A percentile compares a stretch with the other conserved stretches of the same genome.
Evolutionary conservation across 2,797 vertebrate genomes (phyloP).

Genomic region (Poeciliopsis turneri): DNA sequence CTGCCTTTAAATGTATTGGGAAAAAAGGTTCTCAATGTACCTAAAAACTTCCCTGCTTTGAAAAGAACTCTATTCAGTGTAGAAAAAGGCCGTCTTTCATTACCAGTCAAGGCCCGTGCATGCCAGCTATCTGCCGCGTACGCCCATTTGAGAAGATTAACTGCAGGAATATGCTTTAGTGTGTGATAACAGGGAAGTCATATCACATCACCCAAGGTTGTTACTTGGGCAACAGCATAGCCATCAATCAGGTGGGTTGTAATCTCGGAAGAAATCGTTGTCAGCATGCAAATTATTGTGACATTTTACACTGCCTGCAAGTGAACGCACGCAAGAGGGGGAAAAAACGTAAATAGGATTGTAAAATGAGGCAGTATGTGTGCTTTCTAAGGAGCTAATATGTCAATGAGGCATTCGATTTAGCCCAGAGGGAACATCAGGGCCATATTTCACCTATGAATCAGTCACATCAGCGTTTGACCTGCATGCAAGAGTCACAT

Average conservation of each 20-base stretch:
- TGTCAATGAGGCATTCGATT: constrained; percentile 11
- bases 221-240: constrained; percentile 74
- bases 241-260: constrained; percentile 76
- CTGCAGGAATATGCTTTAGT: constrained; percentile 73
- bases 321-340: constrained; percentile 27
- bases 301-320: constrained; percentile 53
- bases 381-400: constrained; percentile 8
- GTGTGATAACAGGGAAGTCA: constrained; percentile 73
- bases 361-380: constrained; percentile 12
- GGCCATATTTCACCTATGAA: background rate
- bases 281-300: constrained; percentile 76
- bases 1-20: background rate
- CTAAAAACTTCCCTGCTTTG: constrained; percentile 31
- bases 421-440: background rate
- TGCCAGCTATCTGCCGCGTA: constrained; percentile 52
- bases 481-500: background rate
- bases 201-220: constrained; percentile 74
- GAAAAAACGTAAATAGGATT: constrained; percentile 37
- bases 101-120: constrained; percentile 59
- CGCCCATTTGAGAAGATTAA: constrained; percentile 75
- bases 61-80: constrained; percentile 53
- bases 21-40: constrained; percentile 8
- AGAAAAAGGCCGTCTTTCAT: constrained; percentile 63
- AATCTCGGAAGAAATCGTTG: constrained; percentile 70
- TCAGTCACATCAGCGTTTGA: background rate